Percentiles rank a stretch among this genome's conserved stretches.
phyloP scores from a whole-genome alignment of 1,140 invertebrate genomes.

The Drosophila athabasca region DNA sequence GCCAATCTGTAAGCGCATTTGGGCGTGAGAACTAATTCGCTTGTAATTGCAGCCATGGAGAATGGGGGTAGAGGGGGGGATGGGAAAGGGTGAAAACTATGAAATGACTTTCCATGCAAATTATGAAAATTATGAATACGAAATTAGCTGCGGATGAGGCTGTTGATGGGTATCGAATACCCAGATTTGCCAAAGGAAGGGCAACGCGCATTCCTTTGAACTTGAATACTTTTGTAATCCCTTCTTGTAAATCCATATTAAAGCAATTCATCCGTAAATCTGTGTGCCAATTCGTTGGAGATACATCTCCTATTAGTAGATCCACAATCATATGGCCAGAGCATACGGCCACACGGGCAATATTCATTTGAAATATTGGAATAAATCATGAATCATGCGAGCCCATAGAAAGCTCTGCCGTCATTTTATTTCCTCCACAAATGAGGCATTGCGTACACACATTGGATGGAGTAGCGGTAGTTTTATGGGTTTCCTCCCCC shows the following conservation, averaged over 20 bases:
- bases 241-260: background rate
- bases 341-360: background rate
- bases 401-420: conserved; percentile 28
- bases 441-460: conserved; percentile 20
- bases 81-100: conserved; percentile 21
- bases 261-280: no score
- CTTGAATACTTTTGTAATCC: conserved; percentile 15
- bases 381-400: conserved; percentile 56
- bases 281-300: no score
- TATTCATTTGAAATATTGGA: conserved; percentile 49
- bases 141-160: conserved; percentile 47
- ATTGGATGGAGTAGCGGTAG: no score
- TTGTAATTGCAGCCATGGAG: conserved; percentile 55
- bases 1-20: conserved; percentile 60
- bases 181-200: conserved; percentile 1
- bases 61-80: conserved; percentile 15
- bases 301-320: conserved; percentile 7
- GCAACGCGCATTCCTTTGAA: no score
- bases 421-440: conserved; percentile 44
- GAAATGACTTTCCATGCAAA: conserved; percentile 60
- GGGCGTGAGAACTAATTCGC: conserved; percentile 73
- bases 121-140: conserved; percentile 68
- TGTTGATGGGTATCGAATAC: conserved; percentile 41
- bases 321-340: no score
- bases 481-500: background rate